A percentile compares a stretch with the other conserved stretches of the same genome.
phyloP scores from a whole-genome alignment of 2,797 vertebrate genomes.

The Muraenolepis orangiensis region DNA sequence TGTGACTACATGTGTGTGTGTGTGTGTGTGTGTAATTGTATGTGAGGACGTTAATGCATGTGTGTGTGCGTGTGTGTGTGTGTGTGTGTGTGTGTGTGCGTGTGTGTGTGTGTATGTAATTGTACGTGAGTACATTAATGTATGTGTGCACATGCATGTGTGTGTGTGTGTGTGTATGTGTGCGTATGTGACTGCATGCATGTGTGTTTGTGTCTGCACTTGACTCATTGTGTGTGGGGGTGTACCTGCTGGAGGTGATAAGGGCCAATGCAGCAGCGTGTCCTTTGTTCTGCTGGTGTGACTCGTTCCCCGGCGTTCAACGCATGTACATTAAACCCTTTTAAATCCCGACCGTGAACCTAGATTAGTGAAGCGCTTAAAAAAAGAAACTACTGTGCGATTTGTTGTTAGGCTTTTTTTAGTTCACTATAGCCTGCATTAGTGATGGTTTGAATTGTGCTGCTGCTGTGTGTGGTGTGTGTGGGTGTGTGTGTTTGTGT shows the following conservation, averaged over 20 bases:
- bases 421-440: background rate
- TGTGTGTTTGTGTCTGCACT: conserved; percentile 22
- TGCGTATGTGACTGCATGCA: conserved; percentile 13
- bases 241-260: conserved; percentile 63
- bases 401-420: background rate
- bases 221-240: conserved; percentile 53
- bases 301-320: conserved; percentile 43
- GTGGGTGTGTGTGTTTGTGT: no score
- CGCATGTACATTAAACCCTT: conserved; percentile 54
- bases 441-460: background rate
- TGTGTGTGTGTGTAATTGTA: conserved; percentile 4
- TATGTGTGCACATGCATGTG: background rate
- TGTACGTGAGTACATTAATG: background rate
- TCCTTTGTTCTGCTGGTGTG: conserved; percentile 60
- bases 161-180: background rate
- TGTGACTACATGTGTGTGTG: background rate
- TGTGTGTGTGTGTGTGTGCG: background rate
- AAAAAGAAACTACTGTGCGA: background rate
- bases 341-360: conserved; percentile 48
- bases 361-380: conserved; percentile 31
- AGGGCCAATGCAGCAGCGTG: conserved; percentile 35
- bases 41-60: conserved; percentile 1
- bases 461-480: no score
- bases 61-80: conserved; percentile 1
- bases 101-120: conserved; percentile 9